phyloP scores from a whole-genome alignment of 2,113 vertebrate species.

The Paralichthys olivaceus region DNA sequence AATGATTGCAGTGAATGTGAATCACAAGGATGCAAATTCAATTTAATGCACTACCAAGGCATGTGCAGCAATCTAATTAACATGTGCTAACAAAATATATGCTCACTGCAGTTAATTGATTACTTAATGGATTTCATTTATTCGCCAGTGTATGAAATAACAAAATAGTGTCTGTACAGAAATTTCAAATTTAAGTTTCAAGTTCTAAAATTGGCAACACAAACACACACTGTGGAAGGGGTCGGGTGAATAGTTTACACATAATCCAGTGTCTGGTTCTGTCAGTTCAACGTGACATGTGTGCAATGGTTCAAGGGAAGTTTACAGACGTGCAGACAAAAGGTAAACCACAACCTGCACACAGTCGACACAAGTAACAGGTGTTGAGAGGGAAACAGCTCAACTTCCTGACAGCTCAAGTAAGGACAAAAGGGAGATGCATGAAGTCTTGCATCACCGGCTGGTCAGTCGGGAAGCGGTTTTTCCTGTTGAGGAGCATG shows the following conservation, averaged over 20 bases:
- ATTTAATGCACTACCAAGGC: no score
- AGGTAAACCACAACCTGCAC: neutral
- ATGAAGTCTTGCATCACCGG: slow-evolving; percentile 17
- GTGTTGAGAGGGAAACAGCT: neutral
- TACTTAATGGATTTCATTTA: no score
- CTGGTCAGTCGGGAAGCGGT: slow-evolving; percentile 27
- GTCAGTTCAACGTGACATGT: neutral
- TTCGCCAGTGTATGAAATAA: no score
- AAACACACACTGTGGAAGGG: neutral
- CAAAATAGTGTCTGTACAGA: no score
- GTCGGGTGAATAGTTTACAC: neutral
- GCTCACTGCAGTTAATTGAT: no score
- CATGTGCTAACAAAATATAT: no score
- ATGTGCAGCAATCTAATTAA: no score
- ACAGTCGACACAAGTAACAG: neutral
- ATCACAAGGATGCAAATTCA: no score
- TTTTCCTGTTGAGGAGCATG: slow-evolving; percentile 23
- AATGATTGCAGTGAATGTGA: no score
- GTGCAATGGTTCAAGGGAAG: neutral
- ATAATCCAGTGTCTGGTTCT: neutral
- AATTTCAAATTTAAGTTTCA: no score
- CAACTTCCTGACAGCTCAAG: neutral
- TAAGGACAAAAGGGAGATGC: neutral
- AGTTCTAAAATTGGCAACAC: neutral
- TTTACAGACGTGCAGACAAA: neutral